These are phyloP conservation scores for Halesus radiatus DNA, from an alignment of 1,140 invertebrate species.

Conservation along the genomic window DNA sequence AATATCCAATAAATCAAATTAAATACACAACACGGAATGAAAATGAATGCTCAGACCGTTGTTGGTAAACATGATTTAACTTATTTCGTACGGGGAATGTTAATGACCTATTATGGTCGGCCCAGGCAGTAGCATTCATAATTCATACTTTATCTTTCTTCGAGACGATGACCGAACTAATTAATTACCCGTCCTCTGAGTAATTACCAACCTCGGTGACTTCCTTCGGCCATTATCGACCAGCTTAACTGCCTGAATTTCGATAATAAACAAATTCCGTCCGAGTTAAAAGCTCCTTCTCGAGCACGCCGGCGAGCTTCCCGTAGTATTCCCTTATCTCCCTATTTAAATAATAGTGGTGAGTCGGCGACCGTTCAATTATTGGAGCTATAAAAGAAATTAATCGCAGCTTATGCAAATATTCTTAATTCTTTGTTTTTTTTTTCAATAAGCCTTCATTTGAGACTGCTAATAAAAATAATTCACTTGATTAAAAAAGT, in stretches of 20 bases:
- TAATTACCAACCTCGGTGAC: slow-evolving; percentile 2
- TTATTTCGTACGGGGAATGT: neutral
- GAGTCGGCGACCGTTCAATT: slow-evolving; percentile 4
- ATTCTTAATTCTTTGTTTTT: neutral
- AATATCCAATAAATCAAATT: no score
- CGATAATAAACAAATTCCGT: neutral
- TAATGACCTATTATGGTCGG: neutral
- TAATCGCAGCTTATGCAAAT: slow-evolving; percentile 24
- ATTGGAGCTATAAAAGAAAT: slow-evolving; percentile 10
- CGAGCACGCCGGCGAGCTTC: neutral
- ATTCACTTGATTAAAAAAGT: no score
- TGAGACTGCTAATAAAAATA: no score
- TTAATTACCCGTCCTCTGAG: slow-evolving; percentile 2
- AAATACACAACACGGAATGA: no score
- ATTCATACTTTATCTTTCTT: neutral
- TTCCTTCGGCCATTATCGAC: neutral
- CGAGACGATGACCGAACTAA: neutral
- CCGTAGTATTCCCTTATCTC: neutral
- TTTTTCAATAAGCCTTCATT: no score
- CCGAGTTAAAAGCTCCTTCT: neutral
- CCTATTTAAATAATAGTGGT: slow-evolving; percentile 3
- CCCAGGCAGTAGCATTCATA: neutral
- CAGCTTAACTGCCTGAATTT: neutral
- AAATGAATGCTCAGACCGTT: no score
- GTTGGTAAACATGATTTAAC: no score